Percentiles rank a stretch among this genome's conserved stretches.
Evolutionary conservation across 2,797 vertebrate genomes (phyloP).

Genomic region (Enteromius fasciolatus): DNA sequence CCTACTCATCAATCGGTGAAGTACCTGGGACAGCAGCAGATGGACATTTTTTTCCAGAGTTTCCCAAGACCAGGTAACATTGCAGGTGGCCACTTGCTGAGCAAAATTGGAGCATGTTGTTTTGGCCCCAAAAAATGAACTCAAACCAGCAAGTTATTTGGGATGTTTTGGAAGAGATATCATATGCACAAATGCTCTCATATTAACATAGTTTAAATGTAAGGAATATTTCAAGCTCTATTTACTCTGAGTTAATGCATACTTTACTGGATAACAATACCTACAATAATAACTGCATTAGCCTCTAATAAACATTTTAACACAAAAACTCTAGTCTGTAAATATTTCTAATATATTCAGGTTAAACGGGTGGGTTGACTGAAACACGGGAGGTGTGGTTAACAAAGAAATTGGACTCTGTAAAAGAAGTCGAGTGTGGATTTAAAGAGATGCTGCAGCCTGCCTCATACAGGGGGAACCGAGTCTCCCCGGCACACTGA

Average conservation of each 20-base stretch:
- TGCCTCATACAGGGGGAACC: slow-evolving; percentile 10
- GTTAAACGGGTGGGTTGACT: slow-evolving; percentile 52
- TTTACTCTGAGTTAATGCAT: neutral
- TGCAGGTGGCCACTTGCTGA: neutral
- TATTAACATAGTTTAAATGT: neutral
- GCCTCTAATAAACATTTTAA: slow-evolving; percentile 7
- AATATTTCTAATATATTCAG: slow-evolving; percentile 12
- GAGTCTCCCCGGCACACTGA: neutral
- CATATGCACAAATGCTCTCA: neutral
- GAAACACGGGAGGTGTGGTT: slow-evolving; percentile 68
- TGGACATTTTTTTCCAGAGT: neutral
- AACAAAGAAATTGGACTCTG: slow-evolving; percentile 63
- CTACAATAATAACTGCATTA: neutral
- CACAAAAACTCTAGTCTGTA: neutral
- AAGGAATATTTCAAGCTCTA: neutral
- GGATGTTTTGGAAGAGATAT: neutral
- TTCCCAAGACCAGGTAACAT: neutral
- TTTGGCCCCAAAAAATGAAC: neutral
- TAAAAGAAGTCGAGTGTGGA: slow-evolving; percentile 75
- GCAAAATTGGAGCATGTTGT: neutral
- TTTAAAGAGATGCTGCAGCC: slow-evolving; percentile 74
- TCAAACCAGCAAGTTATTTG: neutral
- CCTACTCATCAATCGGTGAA: neutral
- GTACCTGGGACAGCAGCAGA: neutral
- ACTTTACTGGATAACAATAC: neutral